Evolutionary conservation across 2,113 vertebrate species (phyloP).

Genomic region (Lynx canadensis): DNA sequence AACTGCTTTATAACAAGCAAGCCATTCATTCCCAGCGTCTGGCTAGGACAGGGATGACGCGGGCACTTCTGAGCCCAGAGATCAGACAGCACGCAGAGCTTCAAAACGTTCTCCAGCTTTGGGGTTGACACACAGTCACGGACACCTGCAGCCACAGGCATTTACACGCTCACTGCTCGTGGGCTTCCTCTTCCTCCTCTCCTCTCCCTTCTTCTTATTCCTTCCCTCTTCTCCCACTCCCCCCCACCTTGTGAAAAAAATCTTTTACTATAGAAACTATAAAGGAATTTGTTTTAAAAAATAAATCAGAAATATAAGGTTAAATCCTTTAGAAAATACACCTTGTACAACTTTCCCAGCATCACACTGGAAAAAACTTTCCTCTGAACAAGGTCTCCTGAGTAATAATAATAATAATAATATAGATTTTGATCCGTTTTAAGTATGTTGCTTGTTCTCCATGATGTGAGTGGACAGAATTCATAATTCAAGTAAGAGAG

Average conservation of each 20-base stretch:
- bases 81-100: not conserved
- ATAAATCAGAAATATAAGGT: not conserved
- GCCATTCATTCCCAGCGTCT: not conserved
- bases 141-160: not conserved
- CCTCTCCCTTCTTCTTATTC: not conserved
- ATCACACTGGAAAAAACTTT: not conserved
- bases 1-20: not conserved
- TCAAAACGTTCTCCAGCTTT: not conserved
- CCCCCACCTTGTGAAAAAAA: not conserved
- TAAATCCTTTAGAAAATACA: conserved; percentile 33
- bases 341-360: not conserved
- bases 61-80: not conserved
- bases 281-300: not conserved
- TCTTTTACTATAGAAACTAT: not conserved
- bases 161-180: not conserved
- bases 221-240: not conserved
- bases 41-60: not conserved
- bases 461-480: not conserved
- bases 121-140: not conserved
- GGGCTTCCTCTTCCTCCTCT: not conserved
- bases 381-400: not conserved
- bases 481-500: not conserved
- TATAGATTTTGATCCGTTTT: not conserved
- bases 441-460: not conserved
- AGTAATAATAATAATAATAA: not conserved